Base-by-base conservation (phyloP, 1,140 invertebrate genomes). In the Neoseiulus cucumeris region DNA sequence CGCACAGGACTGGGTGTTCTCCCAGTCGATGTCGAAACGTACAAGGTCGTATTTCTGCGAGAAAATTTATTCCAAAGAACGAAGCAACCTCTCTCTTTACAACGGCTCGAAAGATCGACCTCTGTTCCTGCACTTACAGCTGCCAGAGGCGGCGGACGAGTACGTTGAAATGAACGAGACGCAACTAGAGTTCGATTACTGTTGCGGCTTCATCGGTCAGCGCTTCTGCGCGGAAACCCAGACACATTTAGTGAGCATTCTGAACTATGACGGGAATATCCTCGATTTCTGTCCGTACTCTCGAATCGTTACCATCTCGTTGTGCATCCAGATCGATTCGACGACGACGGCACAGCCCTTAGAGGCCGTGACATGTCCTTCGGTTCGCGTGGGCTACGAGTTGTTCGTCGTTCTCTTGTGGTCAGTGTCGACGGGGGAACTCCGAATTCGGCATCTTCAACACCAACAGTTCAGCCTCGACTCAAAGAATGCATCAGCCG, bases 281-380 rank as follows among this genome's bases (percentile, higher is more conserved):
- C 25, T 59, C 51, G 51, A 59, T 59, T 33, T 59, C 51, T 59
- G 51, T 33, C 51, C 51, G 6, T 59, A 59, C 22, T 59, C 51
- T 25, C 51, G 51, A 17, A 25, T 59, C 14, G 22, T 59, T 2
- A 59, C 51, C 25, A 33, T 33, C 14, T 59, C 51, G 14, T 33
- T 59, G 17, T 59, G 51, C 51, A 59, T 59, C 22, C 51, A 59
- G 9, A 25, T 59, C 14, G 25, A 59, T 25, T 25, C 51, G 1
- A 59, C 51, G 25, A 59, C 51, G 14, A 39, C 33, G 33, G 9
- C 9, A 39, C 33, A 4, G 9, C 9, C 33, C 33, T 9, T 39
- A 9, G 33, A 39, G 9, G 33, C 33, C 4, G 33, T 39, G 33
- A 39, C 33, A 9, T 4, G 9, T 39, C 51, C 51, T 17, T 33